Conservation (phyloP, 2,888 invertebrate genomes). For the Ochropacha duplaris region DNA sequence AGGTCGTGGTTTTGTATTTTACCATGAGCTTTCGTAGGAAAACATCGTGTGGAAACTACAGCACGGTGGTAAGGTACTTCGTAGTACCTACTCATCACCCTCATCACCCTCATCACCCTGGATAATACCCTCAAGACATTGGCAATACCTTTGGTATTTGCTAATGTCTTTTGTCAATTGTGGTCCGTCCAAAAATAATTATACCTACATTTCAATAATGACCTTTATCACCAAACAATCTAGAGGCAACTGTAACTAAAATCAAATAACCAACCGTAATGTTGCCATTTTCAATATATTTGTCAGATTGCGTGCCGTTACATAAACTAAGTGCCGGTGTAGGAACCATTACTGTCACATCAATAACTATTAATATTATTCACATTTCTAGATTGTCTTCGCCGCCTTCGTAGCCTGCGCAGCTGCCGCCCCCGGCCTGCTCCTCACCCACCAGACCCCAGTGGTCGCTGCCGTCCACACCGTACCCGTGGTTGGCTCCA, state of each 20-base stretch:
- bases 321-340: not conserved
- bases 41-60: too few relatives aligned
- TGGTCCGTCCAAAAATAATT: too few relatives aligned
- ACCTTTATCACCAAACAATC: not conserved
- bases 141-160: too few relatives aligned
- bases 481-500: constrained; percentile 57
- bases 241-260: not conserved
- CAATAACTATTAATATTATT: not conserved
- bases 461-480: constrained; percentile 62
- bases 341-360: not conserved
- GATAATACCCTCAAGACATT: too few relatives aligned
- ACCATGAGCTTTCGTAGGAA: too few relatives aligned
- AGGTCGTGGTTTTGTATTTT: too few relatives aligned
- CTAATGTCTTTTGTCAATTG: too few relatives aligned
- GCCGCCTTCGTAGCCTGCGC: constrained; percentile 77
- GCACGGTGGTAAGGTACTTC: too few relatives aligned
- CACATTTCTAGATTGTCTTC: constrained; percentile 67
- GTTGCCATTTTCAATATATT: not conserved
- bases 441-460: constrained; percentile 59
- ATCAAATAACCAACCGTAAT: not conserved
- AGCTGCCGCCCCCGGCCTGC: constrained; percentile 72
- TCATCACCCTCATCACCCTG: too few relatives aligned
- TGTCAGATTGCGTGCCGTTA: not conserved
- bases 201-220: too few relatives aligned
- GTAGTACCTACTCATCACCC: too few relatives aligned